Percentiles rank a stretch among this genome's conserved stretches.
Conservation (phyloP, 2,797 vertebrate species). For the Tachyglossus aculeatus region DNA sequence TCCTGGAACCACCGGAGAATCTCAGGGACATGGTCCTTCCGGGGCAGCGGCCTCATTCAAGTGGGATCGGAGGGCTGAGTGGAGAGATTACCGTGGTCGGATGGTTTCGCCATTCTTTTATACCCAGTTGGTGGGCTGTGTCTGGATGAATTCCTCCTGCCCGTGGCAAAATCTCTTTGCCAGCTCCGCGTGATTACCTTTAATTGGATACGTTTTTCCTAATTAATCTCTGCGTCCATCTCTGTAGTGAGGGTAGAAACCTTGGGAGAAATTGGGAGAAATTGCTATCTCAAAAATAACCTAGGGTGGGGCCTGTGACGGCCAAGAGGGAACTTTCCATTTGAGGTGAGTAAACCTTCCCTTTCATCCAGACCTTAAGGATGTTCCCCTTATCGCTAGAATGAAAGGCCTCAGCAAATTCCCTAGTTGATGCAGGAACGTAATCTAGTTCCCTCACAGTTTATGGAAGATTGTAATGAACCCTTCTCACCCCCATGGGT, state of each 20-base stretch:
- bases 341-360: slow-evolving; percentile 54
- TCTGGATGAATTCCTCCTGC: not conserved
- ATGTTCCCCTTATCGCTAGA: slow-evolving; percentile 23
- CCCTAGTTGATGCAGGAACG: not conserved
- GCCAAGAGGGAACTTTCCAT: slow-evolving; percentile 59
- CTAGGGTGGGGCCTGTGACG: slow-evolving; percentile 37
- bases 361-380: slow-evolving; percentile 55
- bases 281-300: slow-evolving; percentile 49
- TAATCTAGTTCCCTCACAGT: not conserved
- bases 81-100: not conserved
- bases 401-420: slow-evolving; percentile 4
- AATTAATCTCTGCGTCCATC: not conserved
- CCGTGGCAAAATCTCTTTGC: slow-evolving; percentile 29
- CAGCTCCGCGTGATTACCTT: slow-evolving; percentile 44
- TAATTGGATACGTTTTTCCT: slow-evolving; percentile 44
- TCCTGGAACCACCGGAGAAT: slow-evolving; percentile 37
- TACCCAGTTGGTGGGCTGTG: slow-evolving; percentile 22
- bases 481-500: too few relatives aligned
- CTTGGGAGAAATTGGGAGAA: slow-evolving; percentile 47
- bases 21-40: slow-evolving; percentile 37
- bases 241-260: not conserved
- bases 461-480: too few relatives aligned
- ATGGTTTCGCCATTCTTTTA: slow-evolving; percentile 44
- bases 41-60: not conserved
- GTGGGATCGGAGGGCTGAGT: not conserved